Conservation (phyloP, 2,888 invertebrate genomes). For the Cabera pusaria region DNA sequence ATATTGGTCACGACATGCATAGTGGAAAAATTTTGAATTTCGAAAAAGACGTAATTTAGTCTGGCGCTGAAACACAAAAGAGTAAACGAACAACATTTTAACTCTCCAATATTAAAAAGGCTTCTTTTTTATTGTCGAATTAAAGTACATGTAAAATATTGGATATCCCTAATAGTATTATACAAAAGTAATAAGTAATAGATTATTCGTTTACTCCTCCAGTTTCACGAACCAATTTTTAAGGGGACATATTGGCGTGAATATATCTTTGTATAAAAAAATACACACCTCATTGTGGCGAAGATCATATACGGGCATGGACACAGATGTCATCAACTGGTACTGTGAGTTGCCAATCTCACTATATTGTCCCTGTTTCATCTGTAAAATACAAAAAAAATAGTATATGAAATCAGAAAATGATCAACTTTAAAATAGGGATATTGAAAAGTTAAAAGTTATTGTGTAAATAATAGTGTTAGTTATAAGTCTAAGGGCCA, state of each 20-base stretch:
- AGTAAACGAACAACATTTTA: slow-evolving; percentile 33
- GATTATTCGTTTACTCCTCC: slow-evolving; percentile 14
- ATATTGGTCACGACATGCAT: slow-evolving; percentile 66
- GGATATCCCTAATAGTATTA: too few species aligned
- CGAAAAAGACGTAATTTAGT: slow-evolving; percentile 47
- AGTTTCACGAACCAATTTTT: slow-evolving; percentile 16
- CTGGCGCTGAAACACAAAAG: slow-evolving; percentile 42
- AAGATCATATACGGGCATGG: slow-evolving; percentile 96
- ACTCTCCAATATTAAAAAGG: too few species aligned
- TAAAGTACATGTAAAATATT: too few species aligned
- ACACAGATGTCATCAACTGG: slow-evolving; percentile 95
- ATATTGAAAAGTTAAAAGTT: too few species aligned
- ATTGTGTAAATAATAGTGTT: too few species aligned
- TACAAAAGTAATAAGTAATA: too few species aligned
- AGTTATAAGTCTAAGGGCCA: too few species aligned
- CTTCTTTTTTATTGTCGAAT: too few species aligned
- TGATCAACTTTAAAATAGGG: too few species aligned
- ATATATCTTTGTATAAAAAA: slow-evolving; percentile 3
- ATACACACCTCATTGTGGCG: slow-evolving; percentile 91
- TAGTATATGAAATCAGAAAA: too few species aligned
- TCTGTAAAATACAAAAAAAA: too few species aligned
- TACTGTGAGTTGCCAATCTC: slow-evolving; percentile 86
- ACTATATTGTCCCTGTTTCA: slow-evolving; percentile 85
- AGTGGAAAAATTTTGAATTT: slow-evolving; percentile 57
- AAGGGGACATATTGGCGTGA: slow-evolving; percentile 15